Conservation (phyloP, 2,888 invertebrate species). For the Elegia similella region DNA sequence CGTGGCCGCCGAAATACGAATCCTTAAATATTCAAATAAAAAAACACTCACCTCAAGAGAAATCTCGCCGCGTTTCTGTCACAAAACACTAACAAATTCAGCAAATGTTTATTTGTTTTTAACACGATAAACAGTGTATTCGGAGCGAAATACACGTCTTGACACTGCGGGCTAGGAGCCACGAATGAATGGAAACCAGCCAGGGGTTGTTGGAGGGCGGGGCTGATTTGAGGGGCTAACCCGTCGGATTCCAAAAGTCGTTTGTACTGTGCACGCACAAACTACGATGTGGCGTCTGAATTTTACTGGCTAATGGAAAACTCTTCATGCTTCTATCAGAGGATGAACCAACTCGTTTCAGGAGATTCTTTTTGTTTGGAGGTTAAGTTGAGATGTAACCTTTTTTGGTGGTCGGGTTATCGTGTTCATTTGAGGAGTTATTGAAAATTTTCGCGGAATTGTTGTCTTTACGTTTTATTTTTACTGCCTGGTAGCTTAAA, state of each 20-base stretch:
- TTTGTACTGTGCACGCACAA: conserved; percentile 19
- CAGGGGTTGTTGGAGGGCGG: conserved; percentile 69
- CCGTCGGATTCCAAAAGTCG: conserved; percentile 41
- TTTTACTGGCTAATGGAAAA: conserved; percentile 51
- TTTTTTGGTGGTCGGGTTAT: conserved; percentile 23
- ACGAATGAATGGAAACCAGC: conserved; percentile 74
- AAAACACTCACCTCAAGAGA: conserved; percentile 19
- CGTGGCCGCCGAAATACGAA: conserved; percentile 14
- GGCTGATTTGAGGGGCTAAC: conserved; percentile 46
- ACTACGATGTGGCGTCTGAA: conserved; percentile 27
- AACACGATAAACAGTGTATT: conserved; percentile 41
- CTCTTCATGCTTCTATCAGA: conserved; percentile 47
- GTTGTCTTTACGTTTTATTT: conserved; percentile 28
- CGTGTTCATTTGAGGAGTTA: conserved; percentile 30
- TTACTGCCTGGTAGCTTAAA: conserved; percentile 20
- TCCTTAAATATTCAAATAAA: not conserved
- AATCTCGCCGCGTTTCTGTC: conserved; percentile 15
- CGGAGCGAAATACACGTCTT: conserved; percentile 32
- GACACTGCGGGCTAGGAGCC: conserved; percentile 42
- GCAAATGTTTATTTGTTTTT: conserved; percentile 55
- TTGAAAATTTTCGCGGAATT: conserved; percentile 41
- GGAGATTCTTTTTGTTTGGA: conserved; percentile 29
- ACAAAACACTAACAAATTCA: conserved; percentile 27
- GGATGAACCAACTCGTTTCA: conserved; percentile 35
- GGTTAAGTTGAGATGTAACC: conserved; percentile 21